These are phyloP conservation scores for Chaitophorus viminalis DNA, from an alignment of 2,888 invertebrate species.

Conservation along the genomic window DNA sequence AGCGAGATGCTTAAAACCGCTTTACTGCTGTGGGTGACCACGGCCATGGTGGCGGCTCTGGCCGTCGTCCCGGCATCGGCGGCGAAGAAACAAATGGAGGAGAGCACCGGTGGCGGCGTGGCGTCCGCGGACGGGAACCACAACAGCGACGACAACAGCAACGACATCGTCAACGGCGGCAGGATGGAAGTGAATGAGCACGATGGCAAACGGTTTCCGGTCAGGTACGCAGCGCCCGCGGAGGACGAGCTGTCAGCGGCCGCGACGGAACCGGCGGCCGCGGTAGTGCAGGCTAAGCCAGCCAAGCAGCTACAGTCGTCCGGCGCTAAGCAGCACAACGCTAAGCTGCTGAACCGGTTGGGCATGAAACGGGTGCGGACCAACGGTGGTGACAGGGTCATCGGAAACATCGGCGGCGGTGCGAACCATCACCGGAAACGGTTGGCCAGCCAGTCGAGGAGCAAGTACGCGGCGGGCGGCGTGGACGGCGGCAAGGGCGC, in stretches of 20 bases:
- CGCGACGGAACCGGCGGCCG: not conserved
- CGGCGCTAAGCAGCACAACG: slow-evolving; percentile 68
- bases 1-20: slow-evolving; percentile 28
- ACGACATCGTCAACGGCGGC: not conserved
- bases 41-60: not conserved
- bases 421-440: slow-evolving; percentile 83
- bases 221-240: not conserved
- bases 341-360: slow-evolving; percentile 77
- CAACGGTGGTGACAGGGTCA: slow-evolving; percentile 65
- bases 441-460: slow-evolving; percentile 71
- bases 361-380: slow-evolving; percentile 77
- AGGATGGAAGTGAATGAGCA: not conserved
- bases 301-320: slow-evolving; percentile 64
- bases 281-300: not conserved
- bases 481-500: slow-evolving; percentile 63
- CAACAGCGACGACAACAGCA: not conserved
- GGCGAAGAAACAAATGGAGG: slow-evolving; percentile 19
- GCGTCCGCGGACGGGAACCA: not conserved
- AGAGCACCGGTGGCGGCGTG: not conserved
- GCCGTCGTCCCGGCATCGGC: not conserved
- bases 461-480: slow-evolving; percentile 62
- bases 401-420: slow-evolving; percentile 59
- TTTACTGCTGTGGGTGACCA: slow-evolving; percentile 3
- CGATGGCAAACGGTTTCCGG: slow-evolving; percentile 4
- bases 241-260: not conserved